A percentile compares a stretch with the other conserved stretches of the same genome.
Evolutionary conservation across 35 echinoderm and acorn worm genomes (phyloP).

Genomic region (Diadema setosum): DNA sequence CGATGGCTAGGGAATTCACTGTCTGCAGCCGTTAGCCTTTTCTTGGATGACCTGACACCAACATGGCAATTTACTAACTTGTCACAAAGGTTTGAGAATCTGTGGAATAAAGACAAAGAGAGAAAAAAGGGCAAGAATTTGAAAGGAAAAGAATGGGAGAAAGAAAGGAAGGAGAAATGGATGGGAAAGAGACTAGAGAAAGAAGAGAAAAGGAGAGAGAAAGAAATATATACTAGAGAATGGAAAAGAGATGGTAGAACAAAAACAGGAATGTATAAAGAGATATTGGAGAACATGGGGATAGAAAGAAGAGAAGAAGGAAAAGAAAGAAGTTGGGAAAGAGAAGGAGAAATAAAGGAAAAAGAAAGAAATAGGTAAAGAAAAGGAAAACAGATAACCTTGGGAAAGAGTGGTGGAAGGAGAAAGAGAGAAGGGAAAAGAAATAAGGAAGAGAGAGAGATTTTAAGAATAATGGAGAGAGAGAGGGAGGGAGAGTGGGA

Average conservation of each 20-base stretch:
- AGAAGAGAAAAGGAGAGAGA: neutral
- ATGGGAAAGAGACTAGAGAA: too few species aligned
- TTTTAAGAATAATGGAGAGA: neutral
- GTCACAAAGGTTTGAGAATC: too few species aligned
- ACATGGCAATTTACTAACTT: too few species aligned
- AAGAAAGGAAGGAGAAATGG: neutral
- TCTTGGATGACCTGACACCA: too few species aligned
- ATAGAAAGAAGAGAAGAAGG: neutral
- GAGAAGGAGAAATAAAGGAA: neutral
- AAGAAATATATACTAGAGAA: neutral
- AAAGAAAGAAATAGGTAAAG: neutral
- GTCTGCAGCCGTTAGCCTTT: too few species aligned
- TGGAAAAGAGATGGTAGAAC: neutral
- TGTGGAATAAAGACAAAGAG: too few species aligned
- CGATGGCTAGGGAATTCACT: too few species aligned
- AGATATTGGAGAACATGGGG: too few species aligned
- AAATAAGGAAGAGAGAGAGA: neutral
- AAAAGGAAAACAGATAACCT: neutral
- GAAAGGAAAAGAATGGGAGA: neutral
- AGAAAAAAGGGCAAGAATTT: neutral
- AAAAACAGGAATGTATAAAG: neutral
- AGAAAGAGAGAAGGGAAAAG: neutral
- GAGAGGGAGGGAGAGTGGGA: neutral
- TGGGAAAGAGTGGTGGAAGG: neutral
- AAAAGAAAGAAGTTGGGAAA: neutral